Conservation (phyloP, 2,888 invertebrate genomes). For the Agriotes lineatus region DNA sequence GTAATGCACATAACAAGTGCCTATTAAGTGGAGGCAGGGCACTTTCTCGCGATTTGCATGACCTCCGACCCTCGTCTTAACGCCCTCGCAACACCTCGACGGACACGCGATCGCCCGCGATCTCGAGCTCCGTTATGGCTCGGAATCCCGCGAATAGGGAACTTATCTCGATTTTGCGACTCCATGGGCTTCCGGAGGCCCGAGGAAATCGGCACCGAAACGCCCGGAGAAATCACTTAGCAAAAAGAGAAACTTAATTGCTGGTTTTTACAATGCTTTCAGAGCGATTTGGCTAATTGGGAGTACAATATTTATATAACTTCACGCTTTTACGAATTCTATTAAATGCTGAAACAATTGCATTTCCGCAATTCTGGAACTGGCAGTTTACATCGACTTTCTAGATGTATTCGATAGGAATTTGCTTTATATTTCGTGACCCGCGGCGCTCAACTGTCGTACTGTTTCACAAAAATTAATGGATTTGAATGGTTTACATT, state of each 20-base stretch:
- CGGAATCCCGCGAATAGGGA: too few species aligned
- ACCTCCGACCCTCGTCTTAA: constrained; percentile 60
- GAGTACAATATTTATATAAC: constrained; percentile 44
- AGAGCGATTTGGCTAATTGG: constrained; percentile 34
- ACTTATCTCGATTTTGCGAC: too few species aligned
- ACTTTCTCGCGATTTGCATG: constrained; percentile 63
- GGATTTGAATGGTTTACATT: constrained; percentile 10
- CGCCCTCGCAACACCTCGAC: constrained; percentile 59
- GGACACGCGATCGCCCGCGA: constrained; percentile 54
- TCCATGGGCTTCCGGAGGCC: too few species aligned
- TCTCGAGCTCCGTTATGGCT: constrained; percentile 17
- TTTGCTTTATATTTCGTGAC: constrained; percentile 22
- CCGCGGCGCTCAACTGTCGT: constrained; percentile 4
- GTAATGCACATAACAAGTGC: constrained; percentile 40
- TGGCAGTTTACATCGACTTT: constrained; percentile 30
- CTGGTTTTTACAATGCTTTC: constrained; percentile 32
- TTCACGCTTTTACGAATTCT: constrained; percentile 46
- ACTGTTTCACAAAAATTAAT: constrained; percentile 12
- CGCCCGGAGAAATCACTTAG: constrained; percentile 31
- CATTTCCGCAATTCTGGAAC: constrained; percentile 40
- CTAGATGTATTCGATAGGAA: constrained; percentile 28
- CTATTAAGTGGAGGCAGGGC: constrained; percentile 56
- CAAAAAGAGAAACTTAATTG: constrained; percentile 42
- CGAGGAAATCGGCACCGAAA: constrained; percentile 9
- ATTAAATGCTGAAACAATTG: constrained; percentile 38